These are phyloP conservation scores for Ctenochaetus hawaiiensis DNA, from an alignment of 2,797 vertebrate species.

Conservation along the genomic window DNA sequence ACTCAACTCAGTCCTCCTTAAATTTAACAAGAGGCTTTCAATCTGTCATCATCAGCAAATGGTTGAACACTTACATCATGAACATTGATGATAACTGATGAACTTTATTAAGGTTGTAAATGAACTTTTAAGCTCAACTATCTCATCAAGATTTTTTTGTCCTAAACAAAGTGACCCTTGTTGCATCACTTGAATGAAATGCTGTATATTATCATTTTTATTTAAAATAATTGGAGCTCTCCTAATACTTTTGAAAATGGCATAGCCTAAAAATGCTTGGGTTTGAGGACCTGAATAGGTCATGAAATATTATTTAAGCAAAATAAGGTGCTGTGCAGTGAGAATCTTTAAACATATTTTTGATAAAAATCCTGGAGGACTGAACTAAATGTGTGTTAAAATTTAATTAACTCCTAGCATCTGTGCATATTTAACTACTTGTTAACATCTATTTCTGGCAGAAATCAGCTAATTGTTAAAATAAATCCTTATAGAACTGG, in stretches of 20 bases:
- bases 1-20: not conserved
- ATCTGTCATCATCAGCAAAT: not conserved
- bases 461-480: constrained; percentile 2
- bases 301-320: not conserved
- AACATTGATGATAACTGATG: too few relatives aligned
- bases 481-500: constrained; percentile 42
- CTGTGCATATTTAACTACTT: not conserved
- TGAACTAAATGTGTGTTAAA: not conserved
- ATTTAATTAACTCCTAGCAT: not conserved
- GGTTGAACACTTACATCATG: not conserved
- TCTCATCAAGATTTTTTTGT: not conserved
- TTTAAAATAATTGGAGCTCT: not conserved
- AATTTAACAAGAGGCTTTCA: too few relatives aligned
- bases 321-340: too few relatives aligned
- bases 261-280: too few relatives aligned
- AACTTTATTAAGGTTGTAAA: not conserved
- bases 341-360: not conserved
- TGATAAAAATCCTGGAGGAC: not conserved
- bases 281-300: not conserved
- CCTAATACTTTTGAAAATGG: not conserved
- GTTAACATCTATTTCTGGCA: constrained; percentile 1
- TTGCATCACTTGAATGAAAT: not conserved
- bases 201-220: too few relatives aligned
- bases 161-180: not conserved
- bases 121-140: not conserved